A percentile compares a stretch with the other conserved stretches of the same genome.
These are phyloP conservation scores for Schizothorax lantsangensis DNA, from an alignment of 2,797 vertebrate species.

Conservation along the genomic window DNA sequence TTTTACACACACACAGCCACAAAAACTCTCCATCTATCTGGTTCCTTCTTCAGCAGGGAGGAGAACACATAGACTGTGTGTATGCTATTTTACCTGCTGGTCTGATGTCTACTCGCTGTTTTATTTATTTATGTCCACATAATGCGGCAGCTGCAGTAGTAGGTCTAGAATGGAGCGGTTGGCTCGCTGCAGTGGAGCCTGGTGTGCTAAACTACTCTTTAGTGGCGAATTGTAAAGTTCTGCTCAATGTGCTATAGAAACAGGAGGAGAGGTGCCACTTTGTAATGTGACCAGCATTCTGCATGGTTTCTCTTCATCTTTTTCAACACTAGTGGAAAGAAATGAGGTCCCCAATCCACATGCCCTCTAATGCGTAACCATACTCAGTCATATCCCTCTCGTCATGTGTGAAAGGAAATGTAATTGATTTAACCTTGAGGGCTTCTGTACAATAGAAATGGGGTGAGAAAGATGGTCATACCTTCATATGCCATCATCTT, in stretches of 20 bases:
- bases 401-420: conserved; percentile 43
- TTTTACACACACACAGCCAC: conserved; percentile 4
- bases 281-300: conserved; percentile 5
- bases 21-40: neutral
- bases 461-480: conserved; percentile 23
- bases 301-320: conserved; percentile 13
- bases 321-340: neutral
- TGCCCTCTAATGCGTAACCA: conserved; percentile 31
- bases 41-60: neutral
- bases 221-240: conserved; percentile 16
- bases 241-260: conserved; percentile 18
- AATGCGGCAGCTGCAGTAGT: conserved; percentile 46
- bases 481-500: conserved; percentile 5
- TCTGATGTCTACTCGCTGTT: conserved; percentile 36
- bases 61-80: conserved; percentile 25
- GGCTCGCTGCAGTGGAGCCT: conserved; percentile 35
- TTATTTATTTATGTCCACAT: conserved; percentile 61
- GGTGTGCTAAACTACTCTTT: conserved; percentile 34
- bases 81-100: conserved; percentile 46
- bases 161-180: conserved; percentile 17
- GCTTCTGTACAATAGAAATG: conserved; percentile 24
- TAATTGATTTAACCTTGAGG: conserved; percentile 50
- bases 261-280: neutral
- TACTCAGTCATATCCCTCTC: conserved; percentile 39
- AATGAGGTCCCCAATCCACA: conserved; percentile 27